These are phyloP conservation scores for Drosophila cyrtoloma DNA, from an alignment of 2,888 invertebrate genomes.

Conservation along the genomic window DNA sequence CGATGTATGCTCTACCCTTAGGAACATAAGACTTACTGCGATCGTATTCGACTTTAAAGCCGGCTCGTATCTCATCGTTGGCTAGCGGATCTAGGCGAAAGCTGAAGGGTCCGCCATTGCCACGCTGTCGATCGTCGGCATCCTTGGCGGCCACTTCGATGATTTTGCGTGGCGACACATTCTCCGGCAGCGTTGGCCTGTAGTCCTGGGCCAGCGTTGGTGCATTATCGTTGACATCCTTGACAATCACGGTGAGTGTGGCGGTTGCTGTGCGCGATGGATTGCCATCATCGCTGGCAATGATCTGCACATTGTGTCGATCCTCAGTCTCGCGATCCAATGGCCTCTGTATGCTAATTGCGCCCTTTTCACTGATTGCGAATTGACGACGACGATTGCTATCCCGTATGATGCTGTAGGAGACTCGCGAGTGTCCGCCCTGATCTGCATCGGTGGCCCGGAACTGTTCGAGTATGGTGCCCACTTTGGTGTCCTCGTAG, in stretches of 20 bases:
- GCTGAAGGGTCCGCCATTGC: conserved; percentile 97
- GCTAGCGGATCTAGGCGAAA: conserved; percentile 96
- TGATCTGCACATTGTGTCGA: conserved; percentile 96
- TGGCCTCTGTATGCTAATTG: conserved; percentile 95
- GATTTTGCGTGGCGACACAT: conserved; percentile 94
- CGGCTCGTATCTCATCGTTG: conserved; percentile 95
- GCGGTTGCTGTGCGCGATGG: conserved; percentile 97
- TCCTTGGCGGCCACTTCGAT: conserved; percentile 96
- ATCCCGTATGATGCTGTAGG: conserved; percentile 94
- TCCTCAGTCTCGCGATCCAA: conserved; percentile 97
- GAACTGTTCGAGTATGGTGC: conserved; percentile 95
- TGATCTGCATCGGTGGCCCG: conserved; percentile 98
- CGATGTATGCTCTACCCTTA: too few relatives aligned
- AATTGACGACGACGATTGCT: conserved; percentile 97
- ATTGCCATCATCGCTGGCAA: conserved; percentile 96
- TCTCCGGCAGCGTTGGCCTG: conserved; percentile 95
- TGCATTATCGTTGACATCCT: conserved; percentile 97
- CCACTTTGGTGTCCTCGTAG: conserved; percentile 95
- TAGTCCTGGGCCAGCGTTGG: conserved; percentile 96
- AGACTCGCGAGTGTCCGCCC: conserved; percentile 94
- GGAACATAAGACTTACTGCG: conserved; percentile 88
- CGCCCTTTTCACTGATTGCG: conserved; percentile 96
- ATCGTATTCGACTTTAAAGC: conserved; percentile 98
- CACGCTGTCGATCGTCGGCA: conserved; percentile 95
- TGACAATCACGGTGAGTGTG: conserved; percentile 95